A percentile compares a stretch with the other conserved stretches of the same genome.
These are phyloP conservation scores for Orius laevigatus DNA, from an alignment of 1,140 invertebrate genomes.

Conservation along the genomic window DNA sequence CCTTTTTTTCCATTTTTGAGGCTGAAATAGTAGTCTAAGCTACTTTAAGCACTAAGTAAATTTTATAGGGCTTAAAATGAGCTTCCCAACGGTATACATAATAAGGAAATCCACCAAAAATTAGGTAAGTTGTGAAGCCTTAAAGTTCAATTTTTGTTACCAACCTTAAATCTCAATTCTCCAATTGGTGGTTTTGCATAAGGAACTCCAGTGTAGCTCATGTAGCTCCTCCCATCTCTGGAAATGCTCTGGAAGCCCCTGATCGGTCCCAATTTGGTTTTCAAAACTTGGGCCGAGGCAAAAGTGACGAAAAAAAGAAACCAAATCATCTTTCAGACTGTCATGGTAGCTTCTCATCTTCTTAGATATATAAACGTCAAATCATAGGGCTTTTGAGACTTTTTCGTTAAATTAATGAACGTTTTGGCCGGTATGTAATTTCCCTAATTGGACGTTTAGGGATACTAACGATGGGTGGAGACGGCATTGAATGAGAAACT, in stretches of 20 bases:
- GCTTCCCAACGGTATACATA: too few relatives aligned
- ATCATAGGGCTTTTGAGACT: not conserved
- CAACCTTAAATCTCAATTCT: constrained; percentile 30
- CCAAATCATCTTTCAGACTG: constrained; percentile 13
- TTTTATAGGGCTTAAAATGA: too few relatives aligned
- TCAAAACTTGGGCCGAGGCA: not conserved
- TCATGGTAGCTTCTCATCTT: constrained; percentile 11
- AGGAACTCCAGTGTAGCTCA: constrained; percentile 33
- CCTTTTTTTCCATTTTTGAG: too few relatives aligned
- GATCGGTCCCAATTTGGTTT: constrained; percentile 10
- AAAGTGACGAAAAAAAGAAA: too few relatives aligned
- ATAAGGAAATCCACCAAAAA: too few relatives aligned
- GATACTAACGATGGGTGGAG: not conserved
- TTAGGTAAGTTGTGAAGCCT: too few relatives aligned
- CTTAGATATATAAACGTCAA: not conserved
- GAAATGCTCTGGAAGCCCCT: constrained; percentile 10
- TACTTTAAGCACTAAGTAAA: too few relatives aligned
- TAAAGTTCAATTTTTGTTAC: too few relatives aligned
- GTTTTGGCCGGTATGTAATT: not conserved
- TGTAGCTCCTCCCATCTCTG: constrained; percentile 9
- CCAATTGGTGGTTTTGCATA: constrained; percentile 36
- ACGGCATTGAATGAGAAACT: not conserved
- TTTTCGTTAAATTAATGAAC: not conserved
- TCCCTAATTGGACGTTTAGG: not conserved
- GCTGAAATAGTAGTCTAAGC: too few relatives aligned